Percentiles rank a stretch among this genome's conserved stretches.
Evolutionary conservation across 1,140 invertebrate genomes (phyloP).

Genomic region (Drosophila punjabiensis): DNA sequence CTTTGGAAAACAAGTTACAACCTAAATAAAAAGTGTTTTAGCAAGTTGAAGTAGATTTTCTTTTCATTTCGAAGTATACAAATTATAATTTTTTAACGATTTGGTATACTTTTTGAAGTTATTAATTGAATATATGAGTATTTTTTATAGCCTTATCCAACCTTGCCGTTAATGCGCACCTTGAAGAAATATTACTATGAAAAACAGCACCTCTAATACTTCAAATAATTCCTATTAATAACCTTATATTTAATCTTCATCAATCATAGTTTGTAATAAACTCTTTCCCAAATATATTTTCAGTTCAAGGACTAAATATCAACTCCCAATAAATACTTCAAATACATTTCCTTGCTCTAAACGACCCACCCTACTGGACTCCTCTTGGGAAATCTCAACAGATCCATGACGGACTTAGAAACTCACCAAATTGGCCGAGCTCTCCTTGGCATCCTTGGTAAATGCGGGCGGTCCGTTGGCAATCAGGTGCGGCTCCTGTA

Average conservation of each 20-base stretch:
- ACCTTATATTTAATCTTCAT: neutral
- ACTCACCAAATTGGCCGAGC: slow-evolving; percentile 89
- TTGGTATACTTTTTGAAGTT: neutral
- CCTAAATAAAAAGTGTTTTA: no score
- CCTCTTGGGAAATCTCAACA: slow-evolving; percentile 19
- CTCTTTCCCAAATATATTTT: neutral
- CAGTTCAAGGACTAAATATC: neutral
- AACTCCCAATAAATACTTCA: neutral
- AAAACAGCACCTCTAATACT: neutral
- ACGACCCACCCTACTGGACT: neutral
- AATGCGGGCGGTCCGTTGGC: slow-evolving; percentile 87
- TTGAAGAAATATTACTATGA: neutral
- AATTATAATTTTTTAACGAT: neutral
- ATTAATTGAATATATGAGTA: neutral
- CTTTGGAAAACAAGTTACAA: neutral
- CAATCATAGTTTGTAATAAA: no score
- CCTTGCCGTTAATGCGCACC: neutral
- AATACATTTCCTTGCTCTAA: neutral
- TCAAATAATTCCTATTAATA: neutral
- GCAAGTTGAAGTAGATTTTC: neutral
- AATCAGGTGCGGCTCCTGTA: slow-evolving; percentile 89
- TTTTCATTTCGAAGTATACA: neutral
- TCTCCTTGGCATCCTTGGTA: slow-evolving; percentile 87
- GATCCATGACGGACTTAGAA: slow-evolving; percentile 11
- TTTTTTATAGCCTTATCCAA: neutral